phyloP scores from a whole-genome alignment of 2,888 invertebrate species.

The Trissoscelio sp. region DNA sequence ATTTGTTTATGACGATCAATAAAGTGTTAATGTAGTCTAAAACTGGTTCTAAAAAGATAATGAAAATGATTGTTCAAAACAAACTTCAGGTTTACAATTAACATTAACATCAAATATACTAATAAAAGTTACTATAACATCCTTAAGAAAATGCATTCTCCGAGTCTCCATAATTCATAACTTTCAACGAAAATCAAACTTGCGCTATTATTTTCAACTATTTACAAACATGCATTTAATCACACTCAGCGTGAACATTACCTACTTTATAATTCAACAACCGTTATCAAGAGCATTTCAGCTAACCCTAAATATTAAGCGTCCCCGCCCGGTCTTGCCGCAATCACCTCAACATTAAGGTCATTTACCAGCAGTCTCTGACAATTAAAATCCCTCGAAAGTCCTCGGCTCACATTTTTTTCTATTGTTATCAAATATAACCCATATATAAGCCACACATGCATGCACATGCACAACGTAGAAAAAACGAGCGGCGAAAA shows the following conservation, averaged over 20 bases:
- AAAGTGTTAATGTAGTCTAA: too few relatives aligned
- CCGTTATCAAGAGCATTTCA: constrained; percentile 51
- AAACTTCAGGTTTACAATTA: too few relatives aligned
- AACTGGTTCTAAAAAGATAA: too few relatives aligned
- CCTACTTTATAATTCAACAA: constrained; percentile 43
- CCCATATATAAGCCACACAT: not conserved
- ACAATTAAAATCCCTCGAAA: constrained; percentile 29
- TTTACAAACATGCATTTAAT: constrained; percentile 53
- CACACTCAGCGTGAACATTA: constrained; percentile 37
- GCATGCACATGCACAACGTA: not conserved
- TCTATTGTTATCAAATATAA: constrained; percentile 24
- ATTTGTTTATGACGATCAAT: too few relatives aligned
- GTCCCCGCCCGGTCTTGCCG: not conserved
- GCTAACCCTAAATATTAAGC: constrained; percentile 26
- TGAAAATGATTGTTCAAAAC: too few relatives aligned
- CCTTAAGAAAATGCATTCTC: too few relatives aligned
- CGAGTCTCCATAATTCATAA: too few relatives aligned
- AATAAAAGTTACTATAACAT: too few relatives aligned
- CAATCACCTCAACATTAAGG: constrained; percentile 17
- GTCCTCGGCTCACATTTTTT: not conserved
- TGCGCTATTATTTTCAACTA: constrained; percentile 37
- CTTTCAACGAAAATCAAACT: constrained; percentile 3
- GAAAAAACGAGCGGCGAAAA: too few relatives aligned
- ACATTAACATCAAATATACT: too few relatives aligned
- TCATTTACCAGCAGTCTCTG: constrained; percentile 11